Percentiles rank a stretch among this genome's conserved stretches.
These are phyloP conservation scores for Anorthoa munda DNA, from an alignment of 2,888 invertebrate genomes.

Conservation along the genomic window DNA sequence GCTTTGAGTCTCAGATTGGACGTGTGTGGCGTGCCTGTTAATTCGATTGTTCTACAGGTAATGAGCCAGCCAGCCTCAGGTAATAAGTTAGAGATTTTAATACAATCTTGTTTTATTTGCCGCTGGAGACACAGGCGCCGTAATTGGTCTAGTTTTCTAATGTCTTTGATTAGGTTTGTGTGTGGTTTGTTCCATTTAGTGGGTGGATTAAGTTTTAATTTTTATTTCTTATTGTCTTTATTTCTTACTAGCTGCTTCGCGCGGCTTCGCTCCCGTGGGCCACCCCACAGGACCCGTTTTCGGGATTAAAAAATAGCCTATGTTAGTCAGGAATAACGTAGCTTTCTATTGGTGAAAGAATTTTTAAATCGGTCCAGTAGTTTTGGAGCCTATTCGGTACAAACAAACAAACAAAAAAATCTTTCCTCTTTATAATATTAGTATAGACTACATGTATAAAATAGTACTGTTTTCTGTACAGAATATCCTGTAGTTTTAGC, in stretches of 20 bases:
- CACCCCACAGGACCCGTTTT: too few species aligned
- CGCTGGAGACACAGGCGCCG: constrained; percentile 30
- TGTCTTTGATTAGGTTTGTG: constrained; percentile 41
- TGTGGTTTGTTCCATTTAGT: constrained; percentile 28
- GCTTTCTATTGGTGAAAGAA: too few species aligned
- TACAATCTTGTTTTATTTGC: constrained; percentile 55
- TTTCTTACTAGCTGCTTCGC: too few species aligned
- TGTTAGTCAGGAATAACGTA: too few species aligned
- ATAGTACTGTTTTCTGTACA: neutral
- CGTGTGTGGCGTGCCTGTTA: constrained; percentile 62
- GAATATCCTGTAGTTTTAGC: neutral
- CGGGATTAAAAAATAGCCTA: too few species aligned
- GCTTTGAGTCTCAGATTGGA: constrained; percentile 53
- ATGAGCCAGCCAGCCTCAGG: constrained; percentile 58
- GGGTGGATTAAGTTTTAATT: constrained; percentile 9
- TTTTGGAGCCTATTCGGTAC: too few species aligned
- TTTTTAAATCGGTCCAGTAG: too few species aligned
- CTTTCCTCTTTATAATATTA: too few species aligned
- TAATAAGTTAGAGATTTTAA: constrained; percentile 66
- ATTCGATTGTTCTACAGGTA: constrained; percentile 66
- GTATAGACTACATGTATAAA: too few species aligned
- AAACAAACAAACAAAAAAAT: too few species aligned
- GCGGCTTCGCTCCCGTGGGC: too few species aligned
- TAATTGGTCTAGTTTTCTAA: constrained; percentile 51
- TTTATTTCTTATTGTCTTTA: neutral